Percentiles rank a stretch among this genome's conserved stretches.
phyloP scores from a whole-genome alignment of 1,140 invertebrate genomes.

The Drosophila melanica region DNA sequence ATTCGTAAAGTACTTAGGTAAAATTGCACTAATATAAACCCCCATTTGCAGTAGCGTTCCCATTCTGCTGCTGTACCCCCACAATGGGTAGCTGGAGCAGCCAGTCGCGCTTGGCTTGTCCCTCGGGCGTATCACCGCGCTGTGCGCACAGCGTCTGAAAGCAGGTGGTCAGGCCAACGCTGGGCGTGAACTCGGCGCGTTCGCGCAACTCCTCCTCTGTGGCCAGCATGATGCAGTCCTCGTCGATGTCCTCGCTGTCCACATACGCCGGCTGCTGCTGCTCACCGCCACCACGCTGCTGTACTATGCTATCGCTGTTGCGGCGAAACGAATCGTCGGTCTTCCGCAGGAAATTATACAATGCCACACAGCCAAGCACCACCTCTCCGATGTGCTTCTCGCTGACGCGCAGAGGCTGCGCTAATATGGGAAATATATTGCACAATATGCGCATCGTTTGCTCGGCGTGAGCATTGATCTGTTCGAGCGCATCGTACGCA shows the following conservation, averaged over 20 bases:
- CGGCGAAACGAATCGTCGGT: constrained; percentile 73
- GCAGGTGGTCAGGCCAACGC: constrained; percentile 73
- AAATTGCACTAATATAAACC: constrained; percentile 78
- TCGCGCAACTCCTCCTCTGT: constrained; percentile 75
- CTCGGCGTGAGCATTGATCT: constrained; percentile 70
- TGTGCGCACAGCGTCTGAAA: constrained; percentile 68
- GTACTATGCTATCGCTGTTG: constrained; percentile 74
- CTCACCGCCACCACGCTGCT: constrained; percentile 51
- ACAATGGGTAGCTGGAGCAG: constrained; percentile 60
- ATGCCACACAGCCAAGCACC: constrained; percentile 74
- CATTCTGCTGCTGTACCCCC: constrained; percentile 24
- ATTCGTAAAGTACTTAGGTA: constrained; percentile 79
- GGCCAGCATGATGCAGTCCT: constrained; percentile 78
- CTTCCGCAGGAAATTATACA: constrained; percentile 82
- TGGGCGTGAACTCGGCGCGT: constrained; percentile 73
- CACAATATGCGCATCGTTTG: constrained; percentile 76
- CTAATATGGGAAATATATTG: constrained; percentile 80
- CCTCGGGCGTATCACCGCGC: constrained; percentile 64
- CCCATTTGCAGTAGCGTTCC: constrained; percentile 53
- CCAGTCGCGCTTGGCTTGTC: constrained; percentile 70
- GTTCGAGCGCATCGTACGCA: constrained; percentile 53
- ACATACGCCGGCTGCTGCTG: constrained; percentile 61
- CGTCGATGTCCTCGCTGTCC: constrained; percentile 70
- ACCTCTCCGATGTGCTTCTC: constrained; percentile 77
- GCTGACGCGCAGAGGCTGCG: constrained; percentile 71